Percentiles rank a stretch among this genome's conserved stretches.
Evolutionary conservation across 2,113 vertebrate species (phyloP).

Genomic region (Formicarius rufipectus): DNA sequence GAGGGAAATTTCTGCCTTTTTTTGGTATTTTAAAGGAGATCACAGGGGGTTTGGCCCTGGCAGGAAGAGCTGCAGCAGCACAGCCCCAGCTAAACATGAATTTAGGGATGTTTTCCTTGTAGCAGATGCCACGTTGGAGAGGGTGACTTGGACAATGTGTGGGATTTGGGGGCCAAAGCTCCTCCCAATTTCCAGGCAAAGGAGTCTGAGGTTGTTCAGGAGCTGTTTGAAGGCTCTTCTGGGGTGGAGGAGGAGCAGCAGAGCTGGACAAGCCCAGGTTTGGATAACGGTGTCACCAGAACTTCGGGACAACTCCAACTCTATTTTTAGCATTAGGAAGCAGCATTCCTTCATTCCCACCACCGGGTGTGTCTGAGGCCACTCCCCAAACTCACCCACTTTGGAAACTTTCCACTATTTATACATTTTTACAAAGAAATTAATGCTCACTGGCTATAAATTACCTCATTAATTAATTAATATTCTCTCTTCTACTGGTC

Average conservation of each 20-base stretch:
- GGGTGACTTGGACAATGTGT: too few species aligned
- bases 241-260: neutral
- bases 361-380: too few species aligned
- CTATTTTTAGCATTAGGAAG: neutral
- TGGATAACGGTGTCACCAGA: neutral
- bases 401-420: neutral
- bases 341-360: neutral
- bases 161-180: too few species aligned
- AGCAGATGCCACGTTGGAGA: too few species aligned
- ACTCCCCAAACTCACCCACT: neutral
- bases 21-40: neutral
- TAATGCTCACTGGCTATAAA: neutral
- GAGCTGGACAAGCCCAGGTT: too few species aligned
- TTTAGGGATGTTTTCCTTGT: neutral
- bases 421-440: neutral
- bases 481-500: neutral
- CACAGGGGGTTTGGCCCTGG: neutral
- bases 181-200: too few species aligned
- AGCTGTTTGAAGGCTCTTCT: too few species aligned
- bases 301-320: neutral
- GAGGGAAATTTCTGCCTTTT: neutral
- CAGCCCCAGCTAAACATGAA: too few species aligned
- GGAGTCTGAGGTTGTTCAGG: too few species aligned
- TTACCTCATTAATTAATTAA: neutral
- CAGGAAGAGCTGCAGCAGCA: neutral